Evolutionary conservation across 2,113 vertebrate species (phyloP).

Genomic region (Strix uralensis): DNA sequence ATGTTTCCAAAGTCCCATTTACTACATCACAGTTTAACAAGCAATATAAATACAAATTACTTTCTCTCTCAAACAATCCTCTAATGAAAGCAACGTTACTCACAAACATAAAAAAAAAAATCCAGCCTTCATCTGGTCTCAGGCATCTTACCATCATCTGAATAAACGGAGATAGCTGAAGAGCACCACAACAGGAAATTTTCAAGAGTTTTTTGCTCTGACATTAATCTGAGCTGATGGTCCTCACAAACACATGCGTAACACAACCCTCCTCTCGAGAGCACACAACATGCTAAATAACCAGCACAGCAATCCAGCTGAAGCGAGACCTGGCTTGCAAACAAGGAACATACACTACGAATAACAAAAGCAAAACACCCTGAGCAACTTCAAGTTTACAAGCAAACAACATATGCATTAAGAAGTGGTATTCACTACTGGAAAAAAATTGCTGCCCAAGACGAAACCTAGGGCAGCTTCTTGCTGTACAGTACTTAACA

Average conservation of each 20-base stretch:
- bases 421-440: not conserved
- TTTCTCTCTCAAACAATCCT: not conserved
- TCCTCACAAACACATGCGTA: conserved; percentile 3
- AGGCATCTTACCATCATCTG: conserved; percentile 33
- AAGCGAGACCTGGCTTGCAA: conserved; percentile 42
- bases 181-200: not conserved
- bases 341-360: conserved; percentile 1
- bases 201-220: not conserved
- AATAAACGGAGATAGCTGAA: not conserved
- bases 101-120: not conserved
- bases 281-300: conserved; percentile 23
- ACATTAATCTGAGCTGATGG: not conserved
- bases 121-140: not conserved
- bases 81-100: not conserved
- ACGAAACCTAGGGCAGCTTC: not conserved
- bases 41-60: not conserved
- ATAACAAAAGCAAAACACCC: conserved; percentile 44
- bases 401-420: conserved; percentile 45
- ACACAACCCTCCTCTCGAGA: conserved; percentile 15
- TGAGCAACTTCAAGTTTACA: conserved; percentile 45
- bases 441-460: not conserved
- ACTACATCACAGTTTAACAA: not conserved
- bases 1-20: accelerated
- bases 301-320: not conserved
- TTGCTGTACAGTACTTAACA: not conserved